Base-by-base conservation (phyloP, 2,888 invertebrate genomes). In the Folsomia candida region DNA sequence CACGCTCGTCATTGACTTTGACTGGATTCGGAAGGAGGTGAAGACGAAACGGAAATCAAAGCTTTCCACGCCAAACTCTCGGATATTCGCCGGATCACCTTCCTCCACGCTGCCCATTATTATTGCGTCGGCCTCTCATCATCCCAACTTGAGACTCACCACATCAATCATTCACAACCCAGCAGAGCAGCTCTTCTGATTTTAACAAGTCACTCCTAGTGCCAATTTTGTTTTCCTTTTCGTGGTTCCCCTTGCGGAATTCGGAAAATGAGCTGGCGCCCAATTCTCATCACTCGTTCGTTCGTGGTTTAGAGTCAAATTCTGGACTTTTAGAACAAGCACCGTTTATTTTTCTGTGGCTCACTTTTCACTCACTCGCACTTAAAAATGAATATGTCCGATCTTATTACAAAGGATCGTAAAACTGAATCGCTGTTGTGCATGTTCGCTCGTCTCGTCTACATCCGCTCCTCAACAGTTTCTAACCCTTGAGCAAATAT, bases 41-140 rank as follows among this genome's bases (percentile, higher is more conserved):
- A 25, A 26, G n/a, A 29, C 29, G 37, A 29, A 62, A 22, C 20
- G 28, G 62, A 29, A 62, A 29, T 62, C 62, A 62, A 29, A 28
- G n/a, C 18, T 29, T 62, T 26, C 62, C 22, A 18, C 27, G 29
- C 62, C 26, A 9, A 14, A n/a, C 20, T 29, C 29, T 29, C 29
- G 14, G 62, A 29, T 29, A 27, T 29, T 29, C 11, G 24, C 62
- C 11, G 26, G 28, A 29, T 29, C 54, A 54, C 54, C 22, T 54
- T 54, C 22, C 54, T 14, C 6, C 54, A 54, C 47, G 9, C n/a
- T n/a, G n/a, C 6, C 37, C 37, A 37, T 37, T 37, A 37, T n/a
- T n/a, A n/a, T 37, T 37, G 4, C 4, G 37, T 14, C 37, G 14
- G n/a, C n/a, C 37, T 37, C 37, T 37, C 37, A 37, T 4, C 37